Evolutionary conservation across 2,113 vertebrate species (phyloP).

Genomic region (Catharus bicknelli): DNA sequence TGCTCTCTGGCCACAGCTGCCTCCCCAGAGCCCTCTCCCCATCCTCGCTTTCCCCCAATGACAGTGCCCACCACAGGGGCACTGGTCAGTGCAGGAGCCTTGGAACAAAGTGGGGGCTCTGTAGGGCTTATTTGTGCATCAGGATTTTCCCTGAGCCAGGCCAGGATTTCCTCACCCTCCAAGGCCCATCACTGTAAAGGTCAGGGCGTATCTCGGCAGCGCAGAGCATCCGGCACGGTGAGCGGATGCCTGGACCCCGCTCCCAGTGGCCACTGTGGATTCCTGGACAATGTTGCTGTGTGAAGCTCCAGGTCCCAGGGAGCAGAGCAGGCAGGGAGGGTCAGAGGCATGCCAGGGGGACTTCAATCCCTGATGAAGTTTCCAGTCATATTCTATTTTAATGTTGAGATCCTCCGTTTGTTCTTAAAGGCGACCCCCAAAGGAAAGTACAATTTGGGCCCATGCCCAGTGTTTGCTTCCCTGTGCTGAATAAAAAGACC

Average conservation of each 20-base stretch:
- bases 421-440: conserved; percentile 51
- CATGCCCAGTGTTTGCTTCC: conserved; percentile 19
- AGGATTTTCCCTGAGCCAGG: neutral
- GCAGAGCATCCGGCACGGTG: neutral
- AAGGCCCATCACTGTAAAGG: neutral
- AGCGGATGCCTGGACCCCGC: neutral
- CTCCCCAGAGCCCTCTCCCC: neutral
- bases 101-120: rapidly evolving
- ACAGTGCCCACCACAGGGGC: rapidly evolving
- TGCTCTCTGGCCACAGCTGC: neutral
- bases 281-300: rapidly evolving
- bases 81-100: rapidly evolving
- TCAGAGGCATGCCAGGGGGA: neutral
- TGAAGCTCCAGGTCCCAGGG: neutral
- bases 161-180: neutral
- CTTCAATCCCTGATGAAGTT: conserved; percentile 24
- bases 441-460: conserved; percentile 39
- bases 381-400: conserved; percentile 45
- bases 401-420: conserved; percentile 43
- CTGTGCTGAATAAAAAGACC: neutral
- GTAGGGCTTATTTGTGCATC: neutral
- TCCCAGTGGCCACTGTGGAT: neutral
- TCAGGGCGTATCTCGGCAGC: neutral
- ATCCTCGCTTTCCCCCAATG: rapidly evolving
- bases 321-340: neutral